A percentile compares a stretch with the other conserved stretches of the same genome.
Conservation (phyloP, 1,140 invertebrate species). For the Cyphomyrmex costatus region DNA sequence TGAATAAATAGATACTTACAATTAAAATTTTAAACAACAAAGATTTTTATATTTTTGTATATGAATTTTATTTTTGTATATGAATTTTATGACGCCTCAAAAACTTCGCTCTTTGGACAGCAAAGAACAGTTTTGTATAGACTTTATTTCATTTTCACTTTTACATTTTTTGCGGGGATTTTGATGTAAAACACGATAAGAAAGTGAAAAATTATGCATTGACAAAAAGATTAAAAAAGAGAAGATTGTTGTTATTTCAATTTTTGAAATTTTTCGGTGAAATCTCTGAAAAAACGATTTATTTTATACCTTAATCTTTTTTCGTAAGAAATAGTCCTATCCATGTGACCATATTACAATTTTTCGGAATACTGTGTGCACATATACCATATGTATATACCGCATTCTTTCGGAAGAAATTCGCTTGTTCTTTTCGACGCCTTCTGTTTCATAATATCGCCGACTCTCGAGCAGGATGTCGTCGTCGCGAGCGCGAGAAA, state of each 20-base stretch:
- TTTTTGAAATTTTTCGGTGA: not conserved
- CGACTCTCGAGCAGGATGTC: constrained; percentile 38
- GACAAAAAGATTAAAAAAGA: not conserved
- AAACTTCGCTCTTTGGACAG: too few species aligned
- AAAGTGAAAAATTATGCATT: too few species aligned
- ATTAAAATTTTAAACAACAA: too few species aligned
- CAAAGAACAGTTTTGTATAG: too few species aligned
- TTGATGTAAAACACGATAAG: too few species aligned
- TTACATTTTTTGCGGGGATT: too few species aligned
- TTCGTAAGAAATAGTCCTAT: not conserved
- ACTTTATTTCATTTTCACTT: too few species aligned
- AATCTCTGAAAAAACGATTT: not conserved
- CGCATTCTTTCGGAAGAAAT: constrained; percentile 70
- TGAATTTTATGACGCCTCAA: too few species aligned
- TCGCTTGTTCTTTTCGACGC: constrained; percentile 66
- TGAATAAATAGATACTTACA: too few species aligned
- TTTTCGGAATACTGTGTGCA: not conserved
- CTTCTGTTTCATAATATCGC: constrained; percentile 7
- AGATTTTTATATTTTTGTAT: too few species aligned
- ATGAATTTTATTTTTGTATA: too few species aligned
- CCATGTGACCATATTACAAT: not conserved
- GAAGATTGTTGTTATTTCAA: not conserved
- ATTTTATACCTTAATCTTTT: not conserved
- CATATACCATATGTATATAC: constrained; percentile 15
- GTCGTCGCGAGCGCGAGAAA: constrained; percentile 54